phyloP scores from a whole-genome alignment of 2,797 vertebrate genomes.

The Otolemur crassicaudatus region DNA sequence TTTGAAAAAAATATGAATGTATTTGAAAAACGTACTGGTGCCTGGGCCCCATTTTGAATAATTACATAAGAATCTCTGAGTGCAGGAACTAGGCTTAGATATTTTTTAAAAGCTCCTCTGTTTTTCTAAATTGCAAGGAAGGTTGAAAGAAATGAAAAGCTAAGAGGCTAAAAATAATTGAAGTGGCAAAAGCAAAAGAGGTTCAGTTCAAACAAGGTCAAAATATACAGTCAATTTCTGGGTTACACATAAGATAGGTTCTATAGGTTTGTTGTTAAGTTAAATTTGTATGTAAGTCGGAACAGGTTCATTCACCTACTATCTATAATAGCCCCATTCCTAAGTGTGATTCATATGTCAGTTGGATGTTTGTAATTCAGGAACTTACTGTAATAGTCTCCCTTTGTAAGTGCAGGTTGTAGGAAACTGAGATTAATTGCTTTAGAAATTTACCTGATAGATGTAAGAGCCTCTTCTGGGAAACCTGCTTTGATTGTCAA shows the following conservation, averaged over 20 bases:
- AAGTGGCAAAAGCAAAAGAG: background rate
- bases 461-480: background rate
- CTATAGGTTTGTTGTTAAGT: too few relatives aligned
- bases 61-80: background rate
- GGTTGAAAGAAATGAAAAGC: background rate
- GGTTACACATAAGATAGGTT: too few relatives aligned
- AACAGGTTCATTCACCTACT: too few relatives aligned
- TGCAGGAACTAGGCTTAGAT: background rate
- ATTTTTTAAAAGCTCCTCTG: background rate
- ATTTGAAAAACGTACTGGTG: background rate
- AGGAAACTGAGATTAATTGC: constrained; percentile 3
- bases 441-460: background rate
- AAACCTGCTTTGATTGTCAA: background rate
- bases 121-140: background rate
- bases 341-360: too few relatives aligned
- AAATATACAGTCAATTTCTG: background rate
- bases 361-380: too few relatives aligned
- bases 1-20: background rate
- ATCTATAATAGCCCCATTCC: too few relatives aligned
- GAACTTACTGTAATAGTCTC: too few relatives aligned
- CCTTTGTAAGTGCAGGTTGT: too few relatives aligned
- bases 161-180: background rate
- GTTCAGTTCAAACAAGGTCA: background rate
- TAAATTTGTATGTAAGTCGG: too few relatives aligned
- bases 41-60: background rate